These are phyloP conservation scores for Holocentrus rufus DNA, from an alignment of 2,797 vertebrate species.

Conservation along the genomic window DNA sequence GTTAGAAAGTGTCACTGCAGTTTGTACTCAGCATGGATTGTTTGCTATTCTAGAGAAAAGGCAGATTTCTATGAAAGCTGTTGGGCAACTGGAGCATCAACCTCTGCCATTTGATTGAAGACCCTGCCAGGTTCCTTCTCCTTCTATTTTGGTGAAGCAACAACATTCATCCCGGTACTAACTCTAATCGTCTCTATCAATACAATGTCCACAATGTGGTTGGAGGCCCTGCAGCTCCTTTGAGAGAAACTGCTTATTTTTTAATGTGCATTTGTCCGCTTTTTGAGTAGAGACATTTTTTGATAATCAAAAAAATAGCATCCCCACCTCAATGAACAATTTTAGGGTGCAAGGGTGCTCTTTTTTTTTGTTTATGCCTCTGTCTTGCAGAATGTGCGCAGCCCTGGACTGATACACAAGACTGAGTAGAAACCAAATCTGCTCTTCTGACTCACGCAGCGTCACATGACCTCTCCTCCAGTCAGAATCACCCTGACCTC, in stretches of 20 bases:
- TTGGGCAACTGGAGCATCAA: not conserved
- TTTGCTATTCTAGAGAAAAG: not conserved
- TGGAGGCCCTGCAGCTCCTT: too few relatives aligned
- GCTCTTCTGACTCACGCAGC: constrained; percentile 29
- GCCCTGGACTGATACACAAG: constrained; percentile 17
- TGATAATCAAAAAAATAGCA: constrained; percentile 10
- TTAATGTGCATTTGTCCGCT: too few relatives aligned
- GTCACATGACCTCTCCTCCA: constrained; percentile 43
- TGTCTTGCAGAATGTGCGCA: constrained; percentile 1
- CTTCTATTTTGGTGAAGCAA: not conserved
- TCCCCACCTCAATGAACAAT: not conserved
- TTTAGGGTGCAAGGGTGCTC: not conserved
- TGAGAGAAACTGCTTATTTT: not conserved
- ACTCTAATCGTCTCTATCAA: not conserved
- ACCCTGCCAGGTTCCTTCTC: not conserved
- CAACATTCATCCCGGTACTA: not conserved
- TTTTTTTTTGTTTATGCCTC: not conserved
- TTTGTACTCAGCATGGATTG: constrained; percentile 6
- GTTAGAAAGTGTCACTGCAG: not conserved
- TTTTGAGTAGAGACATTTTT: not conserved
- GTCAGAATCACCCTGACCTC: constrained; percentile 66
- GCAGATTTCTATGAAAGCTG: not conserved
- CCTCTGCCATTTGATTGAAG: not conserved
- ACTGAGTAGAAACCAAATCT: constrained; percentile 18
- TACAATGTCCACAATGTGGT: not conserved